Percentiles rank a stretch among this genome's conserved stretches.
These are phyloP conservation scores for Orthosia incerta DNA, from an alignment of 2,888 invertebrate genomes.

Conservation along the genomic window DNA sequence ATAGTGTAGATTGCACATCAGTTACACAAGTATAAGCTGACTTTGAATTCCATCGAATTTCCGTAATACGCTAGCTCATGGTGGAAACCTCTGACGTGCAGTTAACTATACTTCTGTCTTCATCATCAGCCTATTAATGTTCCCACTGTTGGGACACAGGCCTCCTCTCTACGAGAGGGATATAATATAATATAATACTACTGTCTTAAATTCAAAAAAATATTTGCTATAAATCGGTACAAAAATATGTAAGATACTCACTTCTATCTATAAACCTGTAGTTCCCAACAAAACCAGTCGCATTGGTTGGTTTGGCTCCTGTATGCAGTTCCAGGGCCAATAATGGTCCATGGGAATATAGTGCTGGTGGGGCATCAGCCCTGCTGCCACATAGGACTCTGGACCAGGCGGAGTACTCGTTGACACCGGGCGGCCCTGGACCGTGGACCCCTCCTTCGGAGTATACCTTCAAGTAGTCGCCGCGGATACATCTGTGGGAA, in stretches of 20 bases:
- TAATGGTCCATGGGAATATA: constrained; percentile 94
- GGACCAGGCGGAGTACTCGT: constrained; percentile 95
- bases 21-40: not conserved
- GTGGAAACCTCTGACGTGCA: no score
- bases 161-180: no score
- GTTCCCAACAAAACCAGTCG: constrained; percentile 94
- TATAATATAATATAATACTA: no score
- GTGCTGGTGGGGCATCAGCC: constrained; percentile 93
- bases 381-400: constrained; percentile 93
- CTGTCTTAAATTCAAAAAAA: no score
- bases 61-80: not conserved
- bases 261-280: constrained; percentile 95
- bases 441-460: constrained; percentile 94
- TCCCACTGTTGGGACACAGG: no score
- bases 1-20: no score
- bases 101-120: no score
- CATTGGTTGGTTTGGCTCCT: constrained; percentile 87
- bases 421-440: constrained; percentile 93
- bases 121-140: no score
- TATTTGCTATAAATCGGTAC: no score
- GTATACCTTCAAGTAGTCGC: constrained; percentile 95
- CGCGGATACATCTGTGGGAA: constrained; percentile 92
- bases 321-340: constrained; percentile 94
- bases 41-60: not conserved
- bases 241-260: constrained; percentile 84